Evolutionary conservation across 2,888 invertebrate genomes (phyloP).

Genomic region (Acholoe squamosa): DNA sequence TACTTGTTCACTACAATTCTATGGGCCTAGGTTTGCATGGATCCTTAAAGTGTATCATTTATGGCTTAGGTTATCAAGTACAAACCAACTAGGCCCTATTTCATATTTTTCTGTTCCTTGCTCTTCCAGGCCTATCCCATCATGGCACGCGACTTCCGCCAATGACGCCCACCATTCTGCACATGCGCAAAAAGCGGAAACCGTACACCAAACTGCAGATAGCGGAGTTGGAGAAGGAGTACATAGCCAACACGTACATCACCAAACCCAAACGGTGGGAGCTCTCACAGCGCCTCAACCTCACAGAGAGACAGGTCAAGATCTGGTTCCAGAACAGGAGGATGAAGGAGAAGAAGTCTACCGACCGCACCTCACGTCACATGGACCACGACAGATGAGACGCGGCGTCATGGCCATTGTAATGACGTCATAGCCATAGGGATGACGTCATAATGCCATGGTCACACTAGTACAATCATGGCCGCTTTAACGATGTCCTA

Average conservation of each 20-base stretch:
- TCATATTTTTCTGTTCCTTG: too few species aligned
- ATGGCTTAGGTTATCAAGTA: too few species aligned
- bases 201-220: slow-evolving; percentile 99
- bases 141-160: slow-evolving; percentile 64
- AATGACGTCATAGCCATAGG: background rate
- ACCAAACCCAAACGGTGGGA: slow-evolving; percentile 99
- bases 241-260: slow-evolving; percentile 98
- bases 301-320: slow-evolving; percentile 83
- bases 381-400: slow-evolving; percentile 43
- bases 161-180: slow-evolving; percentile 78
- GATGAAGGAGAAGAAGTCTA: slow-evolving; percentile 81
- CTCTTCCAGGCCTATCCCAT: slow-evolving; percentile 15
- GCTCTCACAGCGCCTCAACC: slow-evolving; percentile 95
- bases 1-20: too few species aligned
- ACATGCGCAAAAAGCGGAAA: slow-evolving; percentile 93
- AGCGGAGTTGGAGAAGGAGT: slow-evolving; percentile 97
- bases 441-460: background rate
- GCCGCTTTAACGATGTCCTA: too few species aligned
- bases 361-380: background rate
- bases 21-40: too few species aligned
- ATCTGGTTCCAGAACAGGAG: slow-evolving; percentile 83
- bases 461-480: too few species aligned
- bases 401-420: background rate
- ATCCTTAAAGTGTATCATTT: too few species aligned
- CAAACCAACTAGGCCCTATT: too few species aligned